phyloP scores from a whole-genome alignment of 2,888 invertebrate genomes.

The Nymphalis c-album region DNA sequence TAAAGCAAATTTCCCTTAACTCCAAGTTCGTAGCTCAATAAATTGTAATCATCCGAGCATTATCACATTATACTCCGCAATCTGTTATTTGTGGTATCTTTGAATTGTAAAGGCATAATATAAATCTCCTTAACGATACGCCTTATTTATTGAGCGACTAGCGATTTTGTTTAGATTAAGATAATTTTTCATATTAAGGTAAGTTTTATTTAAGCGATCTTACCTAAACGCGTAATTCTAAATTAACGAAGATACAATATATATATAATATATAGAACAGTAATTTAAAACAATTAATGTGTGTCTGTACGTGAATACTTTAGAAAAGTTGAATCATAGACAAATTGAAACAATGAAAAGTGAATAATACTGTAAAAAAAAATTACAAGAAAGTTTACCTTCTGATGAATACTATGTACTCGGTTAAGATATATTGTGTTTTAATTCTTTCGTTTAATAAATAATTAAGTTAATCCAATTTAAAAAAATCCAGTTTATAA shows the following conservation, averaged over 20 bases:
- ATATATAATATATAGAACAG: too few species aligned
- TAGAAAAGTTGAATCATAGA: too few species aligned
- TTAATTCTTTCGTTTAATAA: neutral
- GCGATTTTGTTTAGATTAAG: neutral
- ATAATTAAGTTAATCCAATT: neutral
- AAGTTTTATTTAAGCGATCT: too few species aligned
- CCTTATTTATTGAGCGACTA: neutral
- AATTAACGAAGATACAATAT: too few species aligned
- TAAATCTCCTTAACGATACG: constrained; percentile 4
- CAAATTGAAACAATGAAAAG: too few species aligned
- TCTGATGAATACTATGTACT: neutral
- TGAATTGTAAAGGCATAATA: constrained; percentile 4
- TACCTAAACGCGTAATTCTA: too few species aligned
- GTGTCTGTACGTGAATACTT: too few species aligned
- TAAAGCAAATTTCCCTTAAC: neutral
- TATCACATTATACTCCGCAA: neutral
- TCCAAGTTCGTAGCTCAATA: neutral
- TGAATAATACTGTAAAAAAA: too few species aligned
- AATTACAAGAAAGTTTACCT: too few species aligned
- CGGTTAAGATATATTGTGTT: neutral
- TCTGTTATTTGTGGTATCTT: constrained; percentile 1
- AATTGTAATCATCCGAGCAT: constrained; percentile 10
- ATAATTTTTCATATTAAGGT: neutral
- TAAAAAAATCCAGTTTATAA: neutral
- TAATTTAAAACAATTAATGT: too few species aligned